Percentiles rank a stretch among this genome's conserved stretches.
phyloP scores from a whole-genome alignment of 2,797 vertebrate species.

The Lagocephalus sceleratus region DNA sequence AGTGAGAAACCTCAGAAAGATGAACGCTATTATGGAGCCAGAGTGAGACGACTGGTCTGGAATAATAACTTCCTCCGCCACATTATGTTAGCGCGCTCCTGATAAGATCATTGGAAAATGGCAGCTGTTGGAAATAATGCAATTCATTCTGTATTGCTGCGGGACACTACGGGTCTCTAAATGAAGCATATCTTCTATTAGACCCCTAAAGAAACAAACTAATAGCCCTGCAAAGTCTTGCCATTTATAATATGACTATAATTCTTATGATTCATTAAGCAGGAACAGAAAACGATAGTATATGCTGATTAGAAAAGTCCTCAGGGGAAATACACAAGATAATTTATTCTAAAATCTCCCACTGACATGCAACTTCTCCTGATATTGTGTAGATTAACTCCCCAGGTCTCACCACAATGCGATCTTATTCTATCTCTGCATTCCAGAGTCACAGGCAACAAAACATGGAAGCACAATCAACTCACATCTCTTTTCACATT shows the following conservation, averaged over 20 bases:
- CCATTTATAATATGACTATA: conserved; percentile 99
- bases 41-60: conserved; percentile 72
- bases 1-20: conserved; percentile 61
- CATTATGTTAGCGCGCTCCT: conserved; percentile 75
- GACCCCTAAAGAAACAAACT: conserved; percentile 99
- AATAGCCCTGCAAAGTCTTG: conserved; percentile 96
- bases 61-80: conserved; percentile 81
- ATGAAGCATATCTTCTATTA: conserved; percentile 97
- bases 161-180: conserved; percentile 85
- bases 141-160: conserved; percentile 90
- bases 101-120: conserved; percentile 86
- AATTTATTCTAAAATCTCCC: conserved; percentile 88
- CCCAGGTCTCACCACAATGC: conserved; percentile 68
- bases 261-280: conserved; percentile 99
- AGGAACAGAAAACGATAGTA: conserved; percentile 95
- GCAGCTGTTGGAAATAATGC: conserved; percentile 93
- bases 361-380: conserved; percentile 89
- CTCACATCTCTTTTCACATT: too few relatives aligned
- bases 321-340: conserved; percentile 86
- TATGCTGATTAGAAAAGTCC: conserved; percentile 87
- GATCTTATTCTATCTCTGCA: conserved; percentile 53
- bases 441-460: too few relatives aligned
- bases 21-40: conserved; percentile 68
- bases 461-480: too few relatives aligned
- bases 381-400: conserved; percentile 81